Conservation (phyloP, 2,797 vertebrate species). For the Acanthurus leucopareius region DNA sequence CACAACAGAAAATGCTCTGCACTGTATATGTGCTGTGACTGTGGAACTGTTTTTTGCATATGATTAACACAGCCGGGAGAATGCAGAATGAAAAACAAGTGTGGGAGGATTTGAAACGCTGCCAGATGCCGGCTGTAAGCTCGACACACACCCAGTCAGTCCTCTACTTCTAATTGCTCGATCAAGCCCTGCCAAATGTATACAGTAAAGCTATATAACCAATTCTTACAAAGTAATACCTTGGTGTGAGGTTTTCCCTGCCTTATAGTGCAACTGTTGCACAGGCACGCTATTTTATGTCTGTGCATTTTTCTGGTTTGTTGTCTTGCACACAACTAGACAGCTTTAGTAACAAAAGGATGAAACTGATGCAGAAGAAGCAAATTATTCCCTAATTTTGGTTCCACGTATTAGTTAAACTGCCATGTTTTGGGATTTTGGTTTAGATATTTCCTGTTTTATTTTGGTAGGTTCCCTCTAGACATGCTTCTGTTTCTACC, state of each 20-base stretch:
- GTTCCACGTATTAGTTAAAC: too few relatives aligned
- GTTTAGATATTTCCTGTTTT: too few relatives aligned
- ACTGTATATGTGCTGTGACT: slow-evolving; percentile 32
- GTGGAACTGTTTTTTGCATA: slow-evolving; percentile 66
- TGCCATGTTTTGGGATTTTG: too few relatives aligned
- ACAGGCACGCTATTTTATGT: neutral
- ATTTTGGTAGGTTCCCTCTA: too few relatives aligned
- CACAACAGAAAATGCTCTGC: slow-evolving; percentile 22
- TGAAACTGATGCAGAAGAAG: too few relatives aligned
- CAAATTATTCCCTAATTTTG: too few relatives aligned
- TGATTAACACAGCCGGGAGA: slow-evolving; percentile 65
- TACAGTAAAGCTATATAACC: slow-evolving; percentile 42
- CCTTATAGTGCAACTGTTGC: neutral
- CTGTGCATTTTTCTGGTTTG: neutral
- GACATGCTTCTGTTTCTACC: too few relatives aligned
- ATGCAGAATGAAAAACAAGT: slow-evolving; percentile 68
- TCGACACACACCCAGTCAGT: slow-evolving; percentile 59
- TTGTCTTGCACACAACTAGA: too few relatives aligned
- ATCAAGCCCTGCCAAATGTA: slow-evolving; percentile 66
- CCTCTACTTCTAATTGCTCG: slow-evolving; percentile 64
- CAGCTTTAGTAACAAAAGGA: too few relatives aligned
- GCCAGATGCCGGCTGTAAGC: slow-evolving; percentile 65
- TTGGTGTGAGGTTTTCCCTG: slow-evolving; percentile 1
- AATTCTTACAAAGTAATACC: slow-evolving; percentile 16
- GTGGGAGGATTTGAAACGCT: slow-evolving; percentile 77